Conservation (phyloP, 2,888 invertebrate species). For the Conops quadrifasciatus region DNA sequence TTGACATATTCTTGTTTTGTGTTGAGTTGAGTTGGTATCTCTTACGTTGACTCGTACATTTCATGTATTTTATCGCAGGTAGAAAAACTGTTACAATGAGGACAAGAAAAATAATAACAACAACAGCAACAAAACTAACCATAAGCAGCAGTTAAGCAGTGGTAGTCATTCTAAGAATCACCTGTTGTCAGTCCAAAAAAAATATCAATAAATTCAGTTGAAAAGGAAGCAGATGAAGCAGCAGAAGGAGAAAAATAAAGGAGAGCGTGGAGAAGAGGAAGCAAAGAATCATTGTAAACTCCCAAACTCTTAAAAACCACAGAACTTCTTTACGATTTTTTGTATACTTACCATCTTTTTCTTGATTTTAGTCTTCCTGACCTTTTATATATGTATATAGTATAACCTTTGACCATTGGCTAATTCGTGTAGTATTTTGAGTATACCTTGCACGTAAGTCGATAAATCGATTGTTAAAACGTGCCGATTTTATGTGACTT, state of each 20-base stretch:
- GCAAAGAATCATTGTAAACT: too few relatives aligned
- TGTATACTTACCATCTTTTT: constrained; percentile 25
- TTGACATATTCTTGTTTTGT: background rate
- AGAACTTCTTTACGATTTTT: constrained; percentile 9
- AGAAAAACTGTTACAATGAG: constrained; percentile 15
- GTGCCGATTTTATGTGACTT: too few relatives aligned
- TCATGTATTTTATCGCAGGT: constrained; percentile 1
- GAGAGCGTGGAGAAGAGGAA: constrained; percentile 14
- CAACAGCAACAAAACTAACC: constrained; percentile 11
- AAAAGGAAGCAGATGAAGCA: constrained; percentile 11
- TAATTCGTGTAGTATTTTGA: too few relatives aligned
- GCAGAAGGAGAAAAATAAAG: background rate
- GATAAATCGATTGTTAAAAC: too few relatives aligned
- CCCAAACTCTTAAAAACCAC: constrained; percentile 29
- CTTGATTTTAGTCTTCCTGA: constrained; percentile 19
- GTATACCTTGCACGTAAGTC: too few relatives aligned
- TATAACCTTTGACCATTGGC: too few relatives aligned
- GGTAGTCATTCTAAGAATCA: constrained; percentile 32
- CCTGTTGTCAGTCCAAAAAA: constrained; percentile 37
- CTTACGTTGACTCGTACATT: background rate
- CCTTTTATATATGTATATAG: too few relatives aligned
- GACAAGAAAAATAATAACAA: constrained; percentile 11
- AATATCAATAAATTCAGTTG: too few relatives aligned
- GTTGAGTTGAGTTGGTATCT: background rate
- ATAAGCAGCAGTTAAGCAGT: background rate